Base-by-base conservation (phyloP, 2,113 vertebrate species). In the Tyto alba region DNA sequence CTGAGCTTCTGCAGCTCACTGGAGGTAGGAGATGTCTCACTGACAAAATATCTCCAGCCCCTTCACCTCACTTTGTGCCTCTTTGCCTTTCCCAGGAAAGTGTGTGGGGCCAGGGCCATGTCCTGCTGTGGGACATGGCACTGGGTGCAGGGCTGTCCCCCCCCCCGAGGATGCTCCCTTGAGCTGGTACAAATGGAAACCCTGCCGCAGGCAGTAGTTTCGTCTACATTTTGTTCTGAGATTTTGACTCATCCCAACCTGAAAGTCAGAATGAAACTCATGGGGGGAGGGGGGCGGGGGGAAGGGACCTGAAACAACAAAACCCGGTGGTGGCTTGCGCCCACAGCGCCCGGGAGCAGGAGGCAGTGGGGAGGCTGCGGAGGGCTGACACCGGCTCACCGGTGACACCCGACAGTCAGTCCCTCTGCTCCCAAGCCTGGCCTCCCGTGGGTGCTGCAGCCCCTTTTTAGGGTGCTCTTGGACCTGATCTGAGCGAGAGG, bases 311-410 rank as follows among this genome's bases (percentile, higher is more conserved):
- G n/a, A 85, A 48, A 56, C 45, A 40, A 23, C 0, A 0, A 64
- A 66, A 80, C 14, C 40, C 0, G 0, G 22, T 27, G 38, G 68
- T 56, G 62, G 56, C 3, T 59, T 4, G 20, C 10, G n/a, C 45
- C 32, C 7, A n/a, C n/a, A n/a, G 0, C 15, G 1, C 10, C 18
- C 0, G 0, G 45, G 43, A 48, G 74, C 50, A 1, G 1, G 41
- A 18, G 53, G 78, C 47, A 22, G 20, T 0, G 11, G 43, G 36
- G 74, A 32, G 22, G 48, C 32, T 43, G 64, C 15, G 2, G 43
- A 7, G 29, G 34, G 29, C 34, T 57, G 36, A 11, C 34, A 15
- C 13, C 0, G 1, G 10, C 1, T 55, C 76, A 6, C 9, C 2
- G 2, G 12, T 30, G 40, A 47, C 20, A 48, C 48, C 59, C 1